Conservation (phyloP, 2,888 invertebrate genomes). For the Drosophila heteroneura region DNA sequence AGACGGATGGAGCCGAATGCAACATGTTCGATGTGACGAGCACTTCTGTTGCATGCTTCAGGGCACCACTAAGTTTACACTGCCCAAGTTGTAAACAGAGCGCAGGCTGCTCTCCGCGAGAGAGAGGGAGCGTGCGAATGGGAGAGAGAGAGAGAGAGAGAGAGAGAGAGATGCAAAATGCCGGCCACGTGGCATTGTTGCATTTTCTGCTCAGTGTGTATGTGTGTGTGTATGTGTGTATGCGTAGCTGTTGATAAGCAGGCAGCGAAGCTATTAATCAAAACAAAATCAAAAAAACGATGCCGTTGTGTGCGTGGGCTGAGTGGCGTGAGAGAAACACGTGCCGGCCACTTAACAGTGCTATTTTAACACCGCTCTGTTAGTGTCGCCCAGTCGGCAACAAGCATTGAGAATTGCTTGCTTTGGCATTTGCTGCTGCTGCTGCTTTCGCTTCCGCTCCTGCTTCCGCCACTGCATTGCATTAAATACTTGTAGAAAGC, state of each 20-base stretch:
- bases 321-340: slow-evolving; percentile 80
- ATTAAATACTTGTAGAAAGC: slow-evolving; percentile 15
- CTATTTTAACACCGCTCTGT: slow-evolving; percentile 61
- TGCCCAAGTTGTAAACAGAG: slow-evolving; percentile 71
- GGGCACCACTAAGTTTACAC: slow-evolving; percentile 63
- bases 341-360: slow-evolving; percentile 66
- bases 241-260: slow-evolving; percentile 57
- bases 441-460: background rate
- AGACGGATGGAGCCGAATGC: slow-evolving; percentile 48
- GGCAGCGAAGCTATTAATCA: slow-evolving; percentile 80
- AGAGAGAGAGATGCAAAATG: slow-evolving; percentile 30
- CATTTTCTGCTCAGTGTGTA: slow-evolving; percentile 52
- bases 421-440: background rate
- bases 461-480: background rate
- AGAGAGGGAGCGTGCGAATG: slow-evolving; percentile 11
- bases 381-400: slow-evolving; percentile 60
- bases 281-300: slow-evolving; percentile 78
- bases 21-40: slow-evolving; percentile 71
- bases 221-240: slow-evolving; percentile 20
- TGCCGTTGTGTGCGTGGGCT: slow-evolving; percentile 57
- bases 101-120: slow-evolving; percentile 34
- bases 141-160: background rate
- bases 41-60: slow-evolving; percentile 46
- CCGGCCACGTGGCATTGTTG: slow-evolving; percentile 81
- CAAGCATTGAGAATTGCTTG: slow-evolving; percentile 33